phyloP scores from a whole-genome alignment of 2,888 invertebrate species.

The Sarcophaga caerulescens region DNA sequence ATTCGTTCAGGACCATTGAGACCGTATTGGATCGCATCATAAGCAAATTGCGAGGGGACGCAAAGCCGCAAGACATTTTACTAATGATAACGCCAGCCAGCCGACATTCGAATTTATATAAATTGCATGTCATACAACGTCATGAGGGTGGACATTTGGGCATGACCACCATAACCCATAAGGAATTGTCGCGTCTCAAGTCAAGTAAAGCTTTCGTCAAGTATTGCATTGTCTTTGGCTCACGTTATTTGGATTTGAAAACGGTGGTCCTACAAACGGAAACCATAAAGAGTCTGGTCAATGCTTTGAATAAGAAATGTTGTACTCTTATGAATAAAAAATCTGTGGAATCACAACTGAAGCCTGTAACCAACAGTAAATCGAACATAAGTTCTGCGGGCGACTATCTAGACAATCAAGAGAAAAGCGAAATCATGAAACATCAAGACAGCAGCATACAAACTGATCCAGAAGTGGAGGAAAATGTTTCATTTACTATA shows the following conservation, averaged over 20 bases:
- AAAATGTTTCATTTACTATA: conserved; percentile 12
- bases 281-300: conserved; percentile 58
- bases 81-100: conserved; percentile 69
- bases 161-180: conserved; percentile 64
- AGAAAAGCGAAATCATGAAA: background rate
- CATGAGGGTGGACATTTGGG: conserved; percentile 50
- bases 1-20: background rate
- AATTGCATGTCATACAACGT: conserved; percentile 68
- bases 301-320: conserved; percentile 50
- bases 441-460: conserved; percentile 21
- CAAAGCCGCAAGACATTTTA: conserved; percentile 54
- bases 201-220: conserved; percentile 55
- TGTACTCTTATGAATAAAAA: background rate
- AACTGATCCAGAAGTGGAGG: conserved; percentile 31
- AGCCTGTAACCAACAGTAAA: background rate
- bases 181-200: conserved; percentile 59
- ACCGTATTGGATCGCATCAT: conserved; percentile 63
- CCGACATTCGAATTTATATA: conserved; percentile 59
- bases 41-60: conserved; percentile 43
- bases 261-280: conserved; percentile 54
- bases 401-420: conserved; percentile 3
- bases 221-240: conserved; percentile 65
- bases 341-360: background rate
- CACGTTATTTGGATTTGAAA: conserved; percentile 66
- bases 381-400: conserved; percentile 14